Evolutionary conservation across 2,888 invertebrate genomes (phyloP), one percentile per base, ranked within the genome.

Genomic region (Melanchra persicariae): DNA sequence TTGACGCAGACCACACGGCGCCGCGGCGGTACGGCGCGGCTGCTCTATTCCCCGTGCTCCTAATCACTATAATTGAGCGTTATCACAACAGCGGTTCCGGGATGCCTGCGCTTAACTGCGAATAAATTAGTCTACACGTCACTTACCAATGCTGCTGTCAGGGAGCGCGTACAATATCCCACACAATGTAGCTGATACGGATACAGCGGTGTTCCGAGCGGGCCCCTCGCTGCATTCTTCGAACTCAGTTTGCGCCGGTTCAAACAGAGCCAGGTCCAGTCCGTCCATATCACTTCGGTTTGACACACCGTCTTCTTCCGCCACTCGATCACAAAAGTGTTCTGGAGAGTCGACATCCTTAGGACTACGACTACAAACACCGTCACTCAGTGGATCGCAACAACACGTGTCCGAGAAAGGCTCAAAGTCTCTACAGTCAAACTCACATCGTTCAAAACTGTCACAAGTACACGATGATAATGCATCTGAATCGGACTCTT

Each of bases 231-330:
- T 90, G 74, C 89, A 88, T 78, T 91, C 92, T 70, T 88, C 90
- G 40, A 85, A 84, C 72, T 94, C 94, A 66, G 86, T 87, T 87
- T 92, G 93, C 62, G 97, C 97, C 61, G 97, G 97, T 90, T 97
- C 97, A 90, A 97, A 97, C 83, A 97, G 92, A 77, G 97, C 95
- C 88, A 97, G 93, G 92, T 97, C 97, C 83, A 97, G 94, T 78
- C 97, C 97, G 83, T 97, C 97, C 96, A 97, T 97, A 91, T 97
- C 97, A 90, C 96, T 96, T 45, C 96, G 91, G 58, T 95, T 92
- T 63, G 96, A 94, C 34, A 91, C 91, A 61, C 92, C 93, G 82
- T 96, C 96, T 61, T 94, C 95, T 47, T 96, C 95, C 45, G 89
- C 91, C 69, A 87, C 88, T 80, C 90, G 88, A 68, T 94, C 93